These are phyloP conservation scores for Thyatira batis DNA, from an alignment of 2,888 invertebrate species.

Conservation along the genomic window DNA sequence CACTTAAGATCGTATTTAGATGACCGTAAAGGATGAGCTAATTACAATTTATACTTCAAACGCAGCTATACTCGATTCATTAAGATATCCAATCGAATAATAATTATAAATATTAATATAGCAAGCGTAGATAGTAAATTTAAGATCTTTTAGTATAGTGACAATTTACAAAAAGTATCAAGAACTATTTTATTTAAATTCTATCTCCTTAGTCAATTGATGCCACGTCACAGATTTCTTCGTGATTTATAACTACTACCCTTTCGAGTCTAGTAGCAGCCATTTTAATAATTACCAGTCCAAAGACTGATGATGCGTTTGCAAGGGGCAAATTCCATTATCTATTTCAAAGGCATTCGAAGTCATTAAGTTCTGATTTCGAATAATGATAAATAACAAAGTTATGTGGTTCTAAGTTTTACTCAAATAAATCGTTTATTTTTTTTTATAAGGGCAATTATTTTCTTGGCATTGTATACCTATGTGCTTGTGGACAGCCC, in stretches of 20 bases:
- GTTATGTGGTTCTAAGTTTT: neutral
- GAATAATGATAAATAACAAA: neutral
- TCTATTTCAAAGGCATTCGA: conserved; percentile 20
- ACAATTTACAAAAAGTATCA: neutral
- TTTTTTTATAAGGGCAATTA: too few relatives aligned
- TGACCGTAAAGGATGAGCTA: too few relatives aligned
- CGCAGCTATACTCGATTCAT: too few relatives aligned
- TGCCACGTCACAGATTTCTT: conserved; percentile 57
- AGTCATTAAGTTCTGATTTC: neutral
- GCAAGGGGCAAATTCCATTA: conserved; percentile 29
- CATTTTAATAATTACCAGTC: conserved; percentile 59
- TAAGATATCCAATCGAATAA: too few relatives aligned
- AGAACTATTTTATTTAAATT: neutral
- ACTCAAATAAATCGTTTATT: neutral
- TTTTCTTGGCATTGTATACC: too few relatives aligned
- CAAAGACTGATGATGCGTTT: conserved; percentile 38
- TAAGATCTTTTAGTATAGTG: neutral
- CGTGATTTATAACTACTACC: conserved; percentile 54
- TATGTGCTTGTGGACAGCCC: conserved; percentile 43
- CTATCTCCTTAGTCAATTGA: conserved; percentile 39
- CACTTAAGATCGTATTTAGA: neutral
- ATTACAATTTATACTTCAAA: too few relatives aligned
- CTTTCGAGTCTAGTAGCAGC: conserved; percentile 43
- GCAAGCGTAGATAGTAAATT: neutral
- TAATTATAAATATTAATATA: neutral